Percentiles rank a stretch among this genome's conserved stretches.
These are phyloP conservation scores for Talpa occidentalis DNA, from an alignment of 2,113 vertebrate genomes.

Conservation along the genomic window DNA sequence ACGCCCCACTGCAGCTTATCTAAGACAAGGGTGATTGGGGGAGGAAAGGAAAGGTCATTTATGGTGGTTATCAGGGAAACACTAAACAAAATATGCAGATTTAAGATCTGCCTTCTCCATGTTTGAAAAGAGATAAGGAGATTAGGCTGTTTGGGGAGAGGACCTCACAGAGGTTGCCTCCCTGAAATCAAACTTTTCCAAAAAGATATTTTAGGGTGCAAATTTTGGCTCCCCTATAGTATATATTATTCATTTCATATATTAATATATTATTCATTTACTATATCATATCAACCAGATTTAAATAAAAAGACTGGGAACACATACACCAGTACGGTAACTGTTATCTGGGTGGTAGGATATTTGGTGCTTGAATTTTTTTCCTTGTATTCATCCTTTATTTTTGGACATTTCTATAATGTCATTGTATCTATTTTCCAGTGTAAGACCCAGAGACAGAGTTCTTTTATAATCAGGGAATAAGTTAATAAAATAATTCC, in stretches of 20 bases:
- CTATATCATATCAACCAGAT: not conserved
- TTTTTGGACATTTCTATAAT: conserved; percentile 38
- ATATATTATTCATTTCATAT: not conserved
- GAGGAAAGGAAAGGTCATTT: too few species aligned
- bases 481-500: not conserved
- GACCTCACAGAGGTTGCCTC: too few species aligned
- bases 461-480: conserved; percentile 8
- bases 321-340: not conserved
- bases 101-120: too few species aligned
- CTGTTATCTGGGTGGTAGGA: not conserved
- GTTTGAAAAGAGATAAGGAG: too few species aligned
- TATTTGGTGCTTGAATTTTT: conserved; percentile 25
- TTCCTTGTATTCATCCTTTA: not conserved
- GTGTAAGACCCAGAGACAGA: not conserved
- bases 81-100: too few species aligned
- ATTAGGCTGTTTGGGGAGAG: too few species aligned
- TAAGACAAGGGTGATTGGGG: too few species aligned
- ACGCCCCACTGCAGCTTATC: too few species aligned
- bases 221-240: too few species aligned
- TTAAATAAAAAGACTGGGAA: conserved; percentile 19
- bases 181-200: too few species aligned
- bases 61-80: too few species aligned
- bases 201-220: too few species aligned
- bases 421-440: not conserved
- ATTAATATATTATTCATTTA: not conserved